Base-by-base conservation (phyloP, 2,797 vertebrate genomes). In the Muscicapa comitata region DNA sequence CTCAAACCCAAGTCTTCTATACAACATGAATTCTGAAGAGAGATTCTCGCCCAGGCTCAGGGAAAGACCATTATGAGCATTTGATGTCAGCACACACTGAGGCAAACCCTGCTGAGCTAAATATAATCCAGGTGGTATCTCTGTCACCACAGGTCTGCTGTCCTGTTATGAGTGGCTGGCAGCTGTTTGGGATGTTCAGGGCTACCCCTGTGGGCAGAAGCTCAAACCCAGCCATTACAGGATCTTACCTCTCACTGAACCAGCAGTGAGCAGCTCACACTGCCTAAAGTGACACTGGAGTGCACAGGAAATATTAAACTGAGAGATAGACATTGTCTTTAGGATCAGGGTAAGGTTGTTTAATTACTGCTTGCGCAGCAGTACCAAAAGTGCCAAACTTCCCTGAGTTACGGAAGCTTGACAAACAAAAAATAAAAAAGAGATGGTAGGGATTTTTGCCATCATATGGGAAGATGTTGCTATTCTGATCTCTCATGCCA, bases 91-190 rank as follows among this genome's bases (percentile, higher is more conserved):
- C 25, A 19, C 38, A 51, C 3, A 5, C 7, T 0, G 1, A 25
- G 47, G 7, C 9, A 42, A 50, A 71, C 47, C n/a, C 51, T 58
- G 9, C 40, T 67, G 0, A 0, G 8, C 2, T 43, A 31, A 67
- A 13, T n/a, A 58, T 83, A 79, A 38, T 5, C 10, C 29, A 10
- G 19, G 29, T 53, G 5, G 17, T 26, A 17, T 17, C 14, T 53
- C 50, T 50, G 24, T 26, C 38, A 2, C 59, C 54, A n/a, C 15
- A 54, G 18, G 25, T 61, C 59, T 51, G 33, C 25, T 73, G 25
- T 18, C 13, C 26, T 0, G 0, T 19, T 35, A 2, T 0, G 0
- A 26, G 53, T 11, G 17, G 3, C 23, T 58, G 40, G 19, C 2
- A 1, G 28, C 42, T 63, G 16, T 25, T 10, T 11, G 24, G 29